Evolutionary conservation across 1,140 invertebrate species (phyloP).

Genomic region (Drosophila sulfurigaster): DNA sequence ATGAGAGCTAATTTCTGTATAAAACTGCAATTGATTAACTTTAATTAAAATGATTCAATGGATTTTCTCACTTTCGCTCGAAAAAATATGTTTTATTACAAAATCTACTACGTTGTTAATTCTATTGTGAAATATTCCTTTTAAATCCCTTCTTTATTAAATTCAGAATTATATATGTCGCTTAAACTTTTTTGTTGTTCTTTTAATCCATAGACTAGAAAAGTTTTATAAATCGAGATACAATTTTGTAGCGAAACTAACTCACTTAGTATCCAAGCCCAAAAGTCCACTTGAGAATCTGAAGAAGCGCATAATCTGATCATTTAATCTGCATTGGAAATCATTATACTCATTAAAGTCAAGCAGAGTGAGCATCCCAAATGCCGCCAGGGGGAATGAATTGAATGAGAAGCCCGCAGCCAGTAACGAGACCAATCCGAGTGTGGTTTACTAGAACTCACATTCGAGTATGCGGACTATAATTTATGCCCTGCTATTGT

Average conservation of each 20-base stretch:
- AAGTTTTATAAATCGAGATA: too few relatives aligned
- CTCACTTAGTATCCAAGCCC: slow-evolving; percentile 22
- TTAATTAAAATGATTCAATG: slow-evolving; percentile 51
- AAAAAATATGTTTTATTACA: not conserved
- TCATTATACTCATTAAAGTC: slow-evolving; percentile 80
- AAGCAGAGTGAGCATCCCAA: slow-evolving; percentile 43
- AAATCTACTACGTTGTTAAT: not conserved
- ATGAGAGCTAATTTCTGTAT: not conserved
- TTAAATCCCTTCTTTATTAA: too few relatives aligned
- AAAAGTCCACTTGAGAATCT: slow-evolving; percentile 50
- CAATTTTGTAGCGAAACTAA: too few relatives aligned
- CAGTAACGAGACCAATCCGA: slow-evolving; percentile 11
- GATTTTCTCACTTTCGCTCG: not conserved
- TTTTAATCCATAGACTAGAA: too few relatives aligned
- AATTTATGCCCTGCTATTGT: slow-evolving; percentile 80
- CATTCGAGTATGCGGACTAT: slow-evolving; percentile 55
- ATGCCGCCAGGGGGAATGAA: slow-evolving; percentile 1
- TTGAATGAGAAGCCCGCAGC: slow-evolving; percentile 38
- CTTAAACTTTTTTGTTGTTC: too few relatives aligned
- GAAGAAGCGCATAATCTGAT: slow-evolving; percentile 72
- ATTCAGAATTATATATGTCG: too few relatives aligned
- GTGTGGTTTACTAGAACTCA: not conserved
- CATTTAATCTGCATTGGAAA: slow-evolving; percentile 81
- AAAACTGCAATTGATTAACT: slow-evolving; percentile 31
- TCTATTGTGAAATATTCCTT: too few relatives aligned